Base-by-base conservation (phyloP, 2,888 invertebrate genomes). In the Apoderus coryli region DNA sequence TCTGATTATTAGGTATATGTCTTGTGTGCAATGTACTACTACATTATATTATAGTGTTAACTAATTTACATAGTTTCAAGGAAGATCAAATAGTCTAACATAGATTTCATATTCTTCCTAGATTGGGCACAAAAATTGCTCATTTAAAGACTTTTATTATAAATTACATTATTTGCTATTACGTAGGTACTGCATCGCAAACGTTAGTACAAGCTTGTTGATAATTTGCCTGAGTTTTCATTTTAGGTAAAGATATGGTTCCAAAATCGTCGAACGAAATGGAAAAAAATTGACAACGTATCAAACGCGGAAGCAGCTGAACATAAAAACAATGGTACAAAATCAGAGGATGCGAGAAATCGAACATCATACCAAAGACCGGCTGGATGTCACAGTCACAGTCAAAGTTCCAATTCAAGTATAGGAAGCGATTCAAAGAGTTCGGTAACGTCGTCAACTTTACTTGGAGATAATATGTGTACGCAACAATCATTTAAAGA, bases 231-330 rank as follows among this genome's bases (percentile, higher is more conserved):
- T 39, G 43, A 43, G 41, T 42, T 45, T 40, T 39, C 40, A 31
- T 30, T 42, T 45, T 71, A 85, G 84, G 84, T 85, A 47, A 85
- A 85, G 62, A 85, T 85, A 43, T 85, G 85, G 85, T 86, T 86
- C 57, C 85, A 85, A 61, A 86, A 86, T 55, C 68, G 90, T 57
- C 62, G 77, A 33, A 77, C 76, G 12, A 77, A 77, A 49, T 77
- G 77, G 76, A 92, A 90, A 63, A 90, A 90, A 57, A 88, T 88
- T 56, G 90, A 90, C 60, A 88, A 88, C 61, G 77, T 89, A 32
- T 74, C 78, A 36, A 86, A 82, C 54, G 78, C 85, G 10, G 88
- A 89, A 56, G 82, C 81, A 2, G 81, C 85, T 1, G 88, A 85
- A 50, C 71, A 81, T 52, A 82, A 82, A 50, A 74, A 61, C 41